These are phyloP conservation scores for Nycticebus coucang DNA, from an alignment of 2,113 vertebrate genomes.

Conservation along the genomic window DNA sequence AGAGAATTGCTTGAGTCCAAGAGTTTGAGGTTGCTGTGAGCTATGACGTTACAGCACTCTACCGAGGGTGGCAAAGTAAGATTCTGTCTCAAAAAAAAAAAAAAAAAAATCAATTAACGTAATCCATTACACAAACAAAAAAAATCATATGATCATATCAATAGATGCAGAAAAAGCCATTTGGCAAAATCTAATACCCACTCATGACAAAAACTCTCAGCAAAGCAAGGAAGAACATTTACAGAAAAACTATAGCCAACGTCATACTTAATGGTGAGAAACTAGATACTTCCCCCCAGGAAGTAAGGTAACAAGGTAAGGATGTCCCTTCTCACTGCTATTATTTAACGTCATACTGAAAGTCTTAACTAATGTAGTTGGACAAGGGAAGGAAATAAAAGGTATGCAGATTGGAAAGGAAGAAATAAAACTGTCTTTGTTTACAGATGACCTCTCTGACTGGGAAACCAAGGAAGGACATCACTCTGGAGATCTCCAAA, in stretches of 20 bases:
- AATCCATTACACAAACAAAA: background rate
- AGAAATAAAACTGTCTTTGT: background rate
- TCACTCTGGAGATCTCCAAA: background rate
- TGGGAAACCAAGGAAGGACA: background rate
- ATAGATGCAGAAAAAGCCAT: background rate
- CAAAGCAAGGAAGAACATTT: background rate
- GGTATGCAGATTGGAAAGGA: background rate
- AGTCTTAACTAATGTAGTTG: background rate
- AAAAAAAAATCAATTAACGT: background rate
- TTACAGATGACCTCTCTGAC: background rate
- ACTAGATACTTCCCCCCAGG: background rate
- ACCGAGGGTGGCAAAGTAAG: too few species aligned
- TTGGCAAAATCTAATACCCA: background rate
- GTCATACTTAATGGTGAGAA: background rate
- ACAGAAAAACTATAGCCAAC: background rate
- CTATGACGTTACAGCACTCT: too few species aligned
- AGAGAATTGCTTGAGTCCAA: too few species aligned
- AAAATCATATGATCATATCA: background rate
- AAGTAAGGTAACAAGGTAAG: background rate
- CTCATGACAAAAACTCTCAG: background rate
- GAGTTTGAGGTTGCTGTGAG: too few species aligned
- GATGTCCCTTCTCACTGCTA: background rate
- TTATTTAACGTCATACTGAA: background rate
- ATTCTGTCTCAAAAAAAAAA: too few species aligned
- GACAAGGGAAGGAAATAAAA: background rate